Base-by-base conservation (phyloP, 1,140 invertebrate genomes). In the Sycophila sp. region DNA sequence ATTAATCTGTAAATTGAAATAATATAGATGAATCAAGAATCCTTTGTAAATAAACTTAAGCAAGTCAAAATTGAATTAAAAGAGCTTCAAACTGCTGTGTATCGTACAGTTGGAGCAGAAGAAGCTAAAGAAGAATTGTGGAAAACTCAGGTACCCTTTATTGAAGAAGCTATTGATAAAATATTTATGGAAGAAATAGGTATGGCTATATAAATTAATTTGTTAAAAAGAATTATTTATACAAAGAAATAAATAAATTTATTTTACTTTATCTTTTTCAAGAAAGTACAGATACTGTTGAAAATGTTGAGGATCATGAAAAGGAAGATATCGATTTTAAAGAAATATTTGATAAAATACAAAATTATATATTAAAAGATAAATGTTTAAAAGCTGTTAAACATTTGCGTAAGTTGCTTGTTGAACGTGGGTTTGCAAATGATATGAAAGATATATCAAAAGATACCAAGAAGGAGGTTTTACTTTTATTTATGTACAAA, bases 21-120 rank as follows among this genome's bases (percentile, higher is more conserved):
- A n/a, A 72, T 71, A 1, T 81, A 89, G 83, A 79, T 93, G 5
- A 89, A 91, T 51, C 76, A 90, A 26, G 82, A 88, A 56, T 81
- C 90, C 74, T 79, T 92, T 1, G 85, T 88, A 58, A 83, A 88
- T 67, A 89, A 90, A 71, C 84, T 90, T 45, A 81, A 85, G 63
- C 84, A 83, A 45, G 90, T 91, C 72, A 86, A 85, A 42, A 83
- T 86, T 71, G 89, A 89, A 58, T 83, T 92, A 63, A 87, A 90
- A 71, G 82, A 89, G 62, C 75, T 92, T 8, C 86, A 89, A 62
- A 86, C 87, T 51, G 84, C 87, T 69, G 68, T 90, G 10, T 88
- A 78, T 5, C 85, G 81, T 55, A 77, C 81, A 40, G 77, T 75
- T 47, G 77, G 83, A 36, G 80, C 80, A 3, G 81, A 86, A 51